Base-by-base conservation (phyloP, 2,113 vertebrate species). In the Rhynchomys soricoides region DNA sequence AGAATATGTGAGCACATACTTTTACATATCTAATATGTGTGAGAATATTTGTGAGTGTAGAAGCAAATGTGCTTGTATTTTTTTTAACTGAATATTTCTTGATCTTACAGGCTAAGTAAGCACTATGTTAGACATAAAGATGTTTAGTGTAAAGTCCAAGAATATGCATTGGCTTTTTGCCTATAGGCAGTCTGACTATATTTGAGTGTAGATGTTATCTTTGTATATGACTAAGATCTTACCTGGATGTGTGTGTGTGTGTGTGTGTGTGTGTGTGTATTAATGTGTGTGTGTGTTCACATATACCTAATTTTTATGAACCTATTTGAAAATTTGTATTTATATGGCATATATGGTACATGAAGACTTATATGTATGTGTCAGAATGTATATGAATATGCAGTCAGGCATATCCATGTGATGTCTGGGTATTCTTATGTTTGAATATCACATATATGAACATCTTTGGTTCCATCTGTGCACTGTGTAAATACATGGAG, bases 391-490 rank as follows among this genome's bases (percentile, higher is more conserved):
- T 81, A 52, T 86, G 64, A 66, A 52, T 71, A 13, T 82, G 7
- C 59, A 89, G 90, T 83, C 2, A 90, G 55, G 57, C 26, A 71
- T 57, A 29, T 89, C 57, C n/a, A 26, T 83, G 21, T 62, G 55
- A 73, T 94, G 10, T 81, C 78, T 92, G 48, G 37, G 16, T 93
- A 37, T 68, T 74, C 50, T 26, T 94, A 74, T 50, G n/a, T 90
- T 94, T 89, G 86, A 90, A 78, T 21, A n/a, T 22, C n/a, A 62
- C 81, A 48, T 89, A 12, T 89, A 11, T 92, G 50, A 87, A 96
- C 83, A 86, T 11, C 62, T 89, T 85, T 87, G 90, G 12, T 83
- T 59, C 50, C 22, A 24, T 78, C 24, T 73, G 34, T 81, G 34
- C 70, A 29, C 34, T 94, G 4, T 13, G 2, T 34, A 10, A 8